Percentiles rank a stretch among this genome's conserved stretches.
These are phyloP conservation scores for Ptychochromis oligacanthus DNA, from an alignment of 2,113 vertebrate genomes.

Conservation along the genomic window DNA sequence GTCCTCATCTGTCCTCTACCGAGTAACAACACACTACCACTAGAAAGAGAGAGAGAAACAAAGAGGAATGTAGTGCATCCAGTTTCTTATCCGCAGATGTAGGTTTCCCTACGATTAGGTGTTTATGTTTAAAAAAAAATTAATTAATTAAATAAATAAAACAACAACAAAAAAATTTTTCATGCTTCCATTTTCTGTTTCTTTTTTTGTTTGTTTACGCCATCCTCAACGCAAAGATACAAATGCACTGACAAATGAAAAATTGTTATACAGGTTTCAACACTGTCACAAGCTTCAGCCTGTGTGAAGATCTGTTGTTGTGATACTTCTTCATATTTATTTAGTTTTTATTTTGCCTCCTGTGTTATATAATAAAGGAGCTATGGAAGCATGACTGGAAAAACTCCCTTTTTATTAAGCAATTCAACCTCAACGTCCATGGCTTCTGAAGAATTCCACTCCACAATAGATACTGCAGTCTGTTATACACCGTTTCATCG, in stretches of 20 bases:
- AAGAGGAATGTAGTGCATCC: conserved; percentile 28
- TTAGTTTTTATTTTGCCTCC: neutral
- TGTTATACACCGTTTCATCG: too few relatives aligned
- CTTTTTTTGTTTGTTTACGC: neutral
- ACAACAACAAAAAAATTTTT: neutral
- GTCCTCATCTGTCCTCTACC: conserved; percentile 31
- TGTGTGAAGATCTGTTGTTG: neutral
- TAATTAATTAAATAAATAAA: too few relatives aligned
- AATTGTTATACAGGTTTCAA: neutral
- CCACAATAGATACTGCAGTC: too few relatives aligned
- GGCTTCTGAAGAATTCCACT: neutral
- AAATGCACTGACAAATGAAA: neutral
- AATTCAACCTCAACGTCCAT: neutral
- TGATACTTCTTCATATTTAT: neutral
- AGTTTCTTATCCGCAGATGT: neutral
- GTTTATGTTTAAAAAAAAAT: too few relatives aligned
- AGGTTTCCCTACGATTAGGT: too few relatives aligned
- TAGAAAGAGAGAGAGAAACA: neutral
- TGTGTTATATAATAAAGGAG: neutral
- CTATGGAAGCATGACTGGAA: neutral
- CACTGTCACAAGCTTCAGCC: neutral
- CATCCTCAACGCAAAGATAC: neutral
- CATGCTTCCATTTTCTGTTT: neutral
- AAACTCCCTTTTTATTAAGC: neutral
- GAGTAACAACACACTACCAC: neutral